phyloP scores from a whole-genome alignment of 2,797 vertebrate genomes.

The Crenichthys baileyi region DNA sequence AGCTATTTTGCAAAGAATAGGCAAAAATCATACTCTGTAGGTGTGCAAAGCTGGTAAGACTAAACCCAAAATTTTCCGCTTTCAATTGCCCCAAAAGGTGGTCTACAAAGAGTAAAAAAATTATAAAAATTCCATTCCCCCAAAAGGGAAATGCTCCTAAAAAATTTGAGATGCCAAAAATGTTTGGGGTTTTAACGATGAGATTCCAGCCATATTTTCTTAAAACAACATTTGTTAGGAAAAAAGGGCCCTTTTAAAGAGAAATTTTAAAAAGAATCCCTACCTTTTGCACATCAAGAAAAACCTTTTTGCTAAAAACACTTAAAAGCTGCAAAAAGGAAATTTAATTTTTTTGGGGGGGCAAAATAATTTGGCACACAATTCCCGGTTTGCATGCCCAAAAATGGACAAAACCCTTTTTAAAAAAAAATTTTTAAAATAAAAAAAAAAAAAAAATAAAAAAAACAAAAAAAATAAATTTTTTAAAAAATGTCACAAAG shows the following conservation, averaged over 20 bases:
- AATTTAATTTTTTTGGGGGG: too few relatives aligned
- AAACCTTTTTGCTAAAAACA: background rate
- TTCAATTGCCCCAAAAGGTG: too few relatives aligned
- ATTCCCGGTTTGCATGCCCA: background rate
- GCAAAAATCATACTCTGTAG: background rate
- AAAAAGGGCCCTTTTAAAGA: background rate
- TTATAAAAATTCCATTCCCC: background rate
- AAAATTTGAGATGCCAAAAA: background rate
- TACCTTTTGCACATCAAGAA: background rate
- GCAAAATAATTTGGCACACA: too few relatives aligned
- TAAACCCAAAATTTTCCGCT: too few relatives aligned
- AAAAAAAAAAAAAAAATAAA: too few relatives aligned
- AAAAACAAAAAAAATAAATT: too few relatives aligned
- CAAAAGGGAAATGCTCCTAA: background rate
- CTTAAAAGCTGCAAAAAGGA: background rate
- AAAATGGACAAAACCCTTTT: background rate
- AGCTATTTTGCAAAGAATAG: background rate
- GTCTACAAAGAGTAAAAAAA: too few relatives aligned
- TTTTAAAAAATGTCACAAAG: background rate
- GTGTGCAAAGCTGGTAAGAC: background rate
- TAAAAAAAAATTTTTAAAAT: too few relatives aligned
- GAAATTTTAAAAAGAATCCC: background rate
- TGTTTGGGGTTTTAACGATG: background rate
- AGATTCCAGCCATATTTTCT: background rate
- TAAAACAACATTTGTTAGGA: background rate